phyloP scores from a whole-genome alignment of 2,888 invertebrate genomes.

The Meta bourneti region DNA sequence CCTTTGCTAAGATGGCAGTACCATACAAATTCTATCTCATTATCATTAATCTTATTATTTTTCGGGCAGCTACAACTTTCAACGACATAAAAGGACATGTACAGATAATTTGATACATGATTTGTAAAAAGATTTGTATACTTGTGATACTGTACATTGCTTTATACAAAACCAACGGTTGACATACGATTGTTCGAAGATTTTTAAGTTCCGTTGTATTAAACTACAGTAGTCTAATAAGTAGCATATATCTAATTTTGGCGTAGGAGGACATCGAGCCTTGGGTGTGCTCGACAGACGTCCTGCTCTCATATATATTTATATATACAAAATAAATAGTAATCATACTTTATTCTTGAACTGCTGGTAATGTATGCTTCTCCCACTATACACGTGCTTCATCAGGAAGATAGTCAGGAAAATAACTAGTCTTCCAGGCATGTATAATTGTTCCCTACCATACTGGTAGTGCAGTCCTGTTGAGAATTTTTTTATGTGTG shows the following conservation, averaged over 20 bases:
- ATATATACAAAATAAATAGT: slow-evolving; percentile 78
- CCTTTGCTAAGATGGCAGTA: slow-evolving; percentile 76
- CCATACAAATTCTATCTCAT: slow-evolving; percentile 51
- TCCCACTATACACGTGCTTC: slow-evolving; percentile 33
- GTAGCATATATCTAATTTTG: slow-evolving; percentile 74
- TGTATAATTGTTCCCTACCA: slow-evolving; percentile 17
- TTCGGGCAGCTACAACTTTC: slow-evolving; percentile 71
- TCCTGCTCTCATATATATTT: slow-evolving; percentile 50
- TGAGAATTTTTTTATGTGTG: slow-evolving; percentile 57
- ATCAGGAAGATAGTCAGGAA: background rate
- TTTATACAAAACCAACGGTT: slow-evolving; percentile 75
- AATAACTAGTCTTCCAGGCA: slow-evolving; percentile 24
- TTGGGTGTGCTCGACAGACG: slow-evolving; percentile 47
- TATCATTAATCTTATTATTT: slow-evolving; percentile 37
- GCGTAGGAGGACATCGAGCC: slow-evolving; percentile 59
- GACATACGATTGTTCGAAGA: slow-evolving; percentile 68
- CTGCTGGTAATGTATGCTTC: slow-evolving; percentile 53
- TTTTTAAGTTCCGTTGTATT: slow-evolving; percentile 55
- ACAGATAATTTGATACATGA: slow-evolving; percentile 76
- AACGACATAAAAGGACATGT: slow-evolving; percentile 74
- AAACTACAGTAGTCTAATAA: slow-evolving; percentile 74
- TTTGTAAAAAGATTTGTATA: slow-evolving; percentile 76
- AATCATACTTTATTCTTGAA: slow-evolving; percentile 62
- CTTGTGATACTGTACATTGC: slow-evolving; percentile 75
- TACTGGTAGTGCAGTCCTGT: slow-evolving; percentile 21